These are phyloP conservation scores for Trachymyrmex septentrionalis DNA, from an alignment of 1,140 invertebrate genomes.

Conservation along the genomic window DNA sequence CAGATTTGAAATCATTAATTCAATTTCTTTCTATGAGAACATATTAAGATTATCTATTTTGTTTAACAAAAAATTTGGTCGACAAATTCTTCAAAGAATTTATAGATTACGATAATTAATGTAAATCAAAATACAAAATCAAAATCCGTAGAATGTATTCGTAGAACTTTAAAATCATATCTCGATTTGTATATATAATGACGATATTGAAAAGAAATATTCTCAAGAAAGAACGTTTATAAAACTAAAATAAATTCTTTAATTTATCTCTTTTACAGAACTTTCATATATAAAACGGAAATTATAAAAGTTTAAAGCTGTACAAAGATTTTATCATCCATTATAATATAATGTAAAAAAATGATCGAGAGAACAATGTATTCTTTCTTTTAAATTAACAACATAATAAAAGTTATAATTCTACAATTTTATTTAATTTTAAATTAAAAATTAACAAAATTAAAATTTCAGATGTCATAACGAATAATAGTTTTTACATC, in stretches of 20 bases:
- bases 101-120: neutral
- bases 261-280: neutral
- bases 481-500: neutral
- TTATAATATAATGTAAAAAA: neutral
- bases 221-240: neutral
- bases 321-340: neutral
- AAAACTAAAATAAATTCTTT: slow-evolving; percentile 14
- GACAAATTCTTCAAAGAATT: neutral
- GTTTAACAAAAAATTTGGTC: neutral
- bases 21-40: neutral
- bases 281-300: neutral
- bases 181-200: neutral
- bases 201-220: neutral
- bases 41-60: neutral
- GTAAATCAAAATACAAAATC: neutral
- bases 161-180: neutral
- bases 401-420: neutral
- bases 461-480: neutral
- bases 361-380: neutral
- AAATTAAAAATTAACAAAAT: neutral
- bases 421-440: neutral
- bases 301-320: neutral
- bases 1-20: neutral
- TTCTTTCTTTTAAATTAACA: slow-evolving; percentile 19
- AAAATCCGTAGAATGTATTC: neutral